These are phyloP conservation scores for Orchestia grillus DNA, from an alignment of 1,140 invertebrate genomes.

Conservation along the genomic window DNA sequence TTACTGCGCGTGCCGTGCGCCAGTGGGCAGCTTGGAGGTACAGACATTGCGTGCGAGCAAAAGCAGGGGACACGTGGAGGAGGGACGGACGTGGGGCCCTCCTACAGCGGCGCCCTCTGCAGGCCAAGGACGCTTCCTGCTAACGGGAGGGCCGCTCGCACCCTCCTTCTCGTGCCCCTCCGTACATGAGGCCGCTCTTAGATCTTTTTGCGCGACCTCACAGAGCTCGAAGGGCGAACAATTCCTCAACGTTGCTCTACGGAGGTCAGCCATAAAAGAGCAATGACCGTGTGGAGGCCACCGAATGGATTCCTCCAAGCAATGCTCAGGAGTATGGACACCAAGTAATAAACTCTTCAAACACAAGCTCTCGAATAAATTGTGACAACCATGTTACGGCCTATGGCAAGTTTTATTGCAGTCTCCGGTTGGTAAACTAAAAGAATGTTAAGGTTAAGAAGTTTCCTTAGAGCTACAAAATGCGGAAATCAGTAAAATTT, in stretches of 20 bases:
- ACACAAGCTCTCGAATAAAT: neutral
- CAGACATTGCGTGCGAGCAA: neutral
- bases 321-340: neutral
- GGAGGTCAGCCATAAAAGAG: slow-evolving; percentile 6
- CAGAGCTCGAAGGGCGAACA: neutral
- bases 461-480: neutral
- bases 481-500: neutral
- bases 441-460: neutral
- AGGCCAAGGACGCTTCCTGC: slow-evolving; percentile 37
- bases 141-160: neutral
- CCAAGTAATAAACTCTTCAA: neutral
- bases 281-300: neutral
- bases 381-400: neutral
- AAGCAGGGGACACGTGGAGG: neutral
- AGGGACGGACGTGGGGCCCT: neutral
- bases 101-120: slow-evolving; percentile 13
- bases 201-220: neutral
- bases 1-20: neutral
- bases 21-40: neutral
- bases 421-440: neutral
- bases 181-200: neutral
- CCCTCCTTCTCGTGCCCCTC: neutral
- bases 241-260: neutral
- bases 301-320: neutral
- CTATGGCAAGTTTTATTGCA: neutral